phyloP scores from a whole-genome alignment of 2,113 vertebrate species.

The Mohoua ochrocephala region DNA sequence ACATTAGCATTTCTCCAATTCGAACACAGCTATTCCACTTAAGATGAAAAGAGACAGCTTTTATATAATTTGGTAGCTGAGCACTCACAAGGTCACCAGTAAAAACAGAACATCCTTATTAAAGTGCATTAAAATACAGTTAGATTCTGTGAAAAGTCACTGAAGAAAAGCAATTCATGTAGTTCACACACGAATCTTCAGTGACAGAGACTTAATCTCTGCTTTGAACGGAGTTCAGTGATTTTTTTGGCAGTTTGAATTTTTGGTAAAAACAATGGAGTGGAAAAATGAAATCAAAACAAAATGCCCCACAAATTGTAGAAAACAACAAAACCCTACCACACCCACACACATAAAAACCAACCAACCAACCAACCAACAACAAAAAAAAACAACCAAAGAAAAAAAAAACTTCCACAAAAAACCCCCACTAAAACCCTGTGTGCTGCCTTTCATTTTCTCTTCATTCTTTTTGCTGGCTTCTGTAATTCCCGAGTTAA shows the following conservation, averaged over 20 bases:
- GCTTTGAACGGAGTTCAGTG: neutral
- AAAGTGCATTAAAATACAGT: neutral
- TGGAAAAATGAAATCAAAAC: neutral
- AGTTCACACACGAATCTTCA: neutral
- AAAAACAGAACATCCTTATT: neutral
- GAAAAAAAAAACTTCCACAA: neutral
- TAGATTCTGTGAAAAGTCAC: neutral
- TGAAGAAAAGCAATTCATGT: neutral
- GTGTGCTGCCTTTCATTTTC: neutral
- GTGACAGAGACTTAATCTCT: neutral
- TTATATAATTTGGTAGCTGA: neutral
- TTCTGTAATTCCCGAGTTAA: neutral
- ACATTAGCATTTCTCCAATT: neutral
- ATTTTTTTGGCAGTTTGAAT: neutral
- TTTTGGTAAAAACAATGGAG: neutral
- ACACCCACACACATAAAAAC: neutral
- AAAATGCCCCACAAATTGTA: neutral
- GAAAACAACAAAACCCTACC: neutral
- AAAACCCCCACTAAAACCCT: fast-evolving
- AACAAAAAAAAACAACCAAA: neutral
- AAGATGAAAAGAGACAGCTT: neutral
- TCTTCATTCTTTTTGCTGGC: neutral
- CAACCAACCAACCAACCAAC: neutral
- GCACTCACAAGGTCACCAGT: neutral
- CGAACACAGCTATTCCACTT: neutral